Evolutionary conservation across 2,888 invertebrate genomes (phyloP).

Genomic region (Odontocolon sp.): DNA sequence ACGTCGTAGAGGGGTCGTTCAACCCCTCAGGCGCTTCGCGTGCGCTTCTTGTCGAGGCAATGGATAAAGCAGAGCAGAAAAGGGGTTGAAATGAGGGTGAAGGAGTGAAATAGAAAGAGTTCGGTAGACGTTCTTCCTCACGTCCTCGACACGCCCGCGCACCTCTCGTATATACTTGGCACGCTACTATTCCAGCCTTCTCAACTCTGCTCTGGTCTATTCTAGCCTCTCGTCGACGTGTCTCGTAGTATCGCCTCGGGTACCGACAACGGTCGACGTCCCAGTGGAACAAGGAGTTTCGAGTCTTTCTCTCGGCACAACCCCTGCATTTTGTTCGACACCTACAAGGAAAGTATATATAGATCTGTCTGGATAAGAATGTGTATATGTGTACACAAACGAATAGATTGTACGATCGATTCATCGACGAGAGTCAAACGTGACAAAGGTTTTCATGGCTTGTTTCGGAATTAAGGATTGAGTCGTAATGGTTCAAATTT

Average conservation of each 20-base stretch:
- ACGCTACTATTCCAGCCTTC: conserved; percentile 11
- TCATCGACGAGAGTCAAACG: conserved; percentile 23
- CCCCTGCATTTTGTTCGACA: too few species aligned
- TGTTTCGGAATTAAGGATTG: conserved; percentile 16
- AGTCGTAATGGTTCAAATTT: neutral
- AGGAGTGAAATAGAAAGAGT: conserved; percentile 36
- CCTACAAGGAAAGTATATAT: neutral
- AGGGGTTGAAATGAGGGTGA: conserved; percentile 29
- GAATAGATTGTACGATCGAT: conserved; percentile 34
- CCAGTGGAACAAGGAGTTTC: conserved; percentile 50
- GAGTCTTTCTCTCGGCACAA: conserved; percentile 29
- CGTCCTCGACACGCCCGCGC: conserved; percentile 60
- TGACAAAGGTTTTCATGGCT: conserved; percentile 32
- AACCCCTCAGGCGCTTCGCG: conserved; percentile 52
- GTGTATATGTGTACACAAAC: neutral
- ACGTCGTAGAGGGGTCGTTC: conserved; percentile 47
- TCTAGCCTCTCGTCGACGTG: conserved; percentile 43
- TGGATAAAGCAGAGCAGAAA: conserved; percentile 43
- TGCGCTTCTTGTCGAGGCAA: conserved; percentile 50
- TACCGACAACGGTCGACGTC: conserved; percentile 40
- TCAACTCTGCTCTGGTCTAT: neutral
- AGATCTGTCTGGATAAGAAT: neutral
- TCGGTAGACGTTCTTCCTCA: conserved; percentile 42
- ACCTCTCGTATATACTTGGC: conserved; percentile 38
- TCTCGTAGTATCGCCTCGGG: conserved; percentile 51